phyloP scores from a whole-genome alignment of 2,888 invertebrate species.

The Apodemia zela region DNA sequence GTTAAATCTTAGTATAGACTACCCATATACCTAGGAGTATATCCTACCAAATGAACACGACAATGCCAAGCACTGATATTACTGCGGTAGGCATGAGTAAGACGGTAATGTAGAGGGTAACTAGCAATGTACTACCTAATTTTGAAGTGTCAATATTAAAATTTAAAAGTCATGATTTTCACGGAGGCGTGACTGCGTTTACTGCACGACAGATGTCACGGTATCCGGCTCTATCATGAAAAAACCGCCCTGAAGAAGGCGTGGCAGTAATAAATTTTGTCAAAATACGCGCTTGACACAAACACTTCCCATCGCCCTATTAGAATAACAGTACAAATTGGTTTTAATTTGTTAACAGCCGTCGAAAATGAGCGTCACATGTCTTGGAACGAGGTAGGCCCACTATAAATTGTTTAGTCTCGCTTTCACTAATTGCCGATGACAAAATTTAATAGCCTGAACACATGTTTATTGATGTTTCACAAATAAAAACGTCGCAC shows the following conservation, averaged over 20 bases:
- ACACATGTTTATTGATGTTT: constrained; percentile 66
- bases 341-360: constrained; percentile 77
- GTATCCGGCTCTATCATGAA: constrained; percentile 60
- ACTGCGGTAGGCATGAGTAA: background rate
- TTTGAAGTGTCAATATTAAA: constrained; percentile 43
- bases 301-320: constrained; percentile 76
- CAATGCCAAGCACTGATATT: background rate
- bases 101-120: background rate
- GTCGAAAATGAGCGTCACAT: constrained; percentile 73
- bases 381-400: constrained; percentile 56
- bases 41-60: background rate
- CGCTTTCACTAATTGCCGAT: constrained; percentile 73
- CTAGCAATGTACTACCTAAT: background rate
- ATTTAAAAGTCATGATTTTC: constrained; percentile 43
- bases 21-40: too few species aligned
- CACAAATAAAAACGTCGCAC: constrained; percentile 30
- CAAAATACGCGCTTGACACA: constrained; percentile 72
- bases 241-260: constrained; percentile 67
- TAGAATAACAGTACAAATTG: constrained; percentile 79
- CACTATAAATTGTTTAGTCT: constrained; percentile 64
- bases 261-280: constrained; percentile 79
- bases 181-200: constrained; percentile 58
- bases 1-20: too few species aligned
- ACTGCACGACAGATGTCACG: constrained; percentile 69
- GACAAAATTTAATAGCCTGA: constrained; percentile 71